Conservation (phyloP, 2,113 vertebrate genomes). For the Gambusia affinis region DNA sequence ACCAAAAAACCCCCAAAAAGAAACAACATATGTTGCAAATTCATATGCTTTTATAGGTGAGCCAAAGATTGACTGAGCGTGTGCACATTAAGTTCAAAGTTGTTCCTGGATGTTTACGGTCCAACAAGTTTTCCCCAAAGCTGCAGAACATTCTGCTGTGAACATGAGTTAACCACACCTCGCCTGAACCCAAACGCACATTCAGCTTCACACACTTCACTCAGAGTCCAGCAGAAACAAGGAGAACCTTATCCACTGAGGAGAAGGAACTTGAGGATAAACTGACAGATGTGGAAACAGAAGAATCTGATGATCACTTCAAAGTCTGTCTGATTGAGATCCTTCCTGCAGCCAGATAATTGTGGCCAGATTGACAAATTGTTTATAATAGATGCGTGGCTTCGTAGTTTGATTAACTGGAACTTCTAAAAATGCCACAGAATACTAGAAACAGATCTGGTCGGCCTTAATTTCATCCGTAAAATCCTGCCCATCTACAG, state of each 20-base stretch:
- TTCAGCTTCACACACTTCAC: slow-evolving; percentile 9
- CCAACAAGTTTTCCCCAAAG: slow-evolving; percentile 19
- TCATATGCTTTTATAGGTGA: slow-evolving; percentile 23
- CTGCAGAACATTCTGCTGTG: not conserved
- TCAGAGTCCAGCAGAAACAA: slow-evolving; percentile 47
- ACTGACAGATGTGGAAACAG: too few species aligned
- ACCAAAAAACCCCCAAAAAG: too few species aligned
- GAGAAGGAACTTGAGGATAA: too few species aligned
- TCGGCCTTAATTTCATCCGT: too few species aligned
- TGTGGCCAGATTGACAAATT: not conserved
- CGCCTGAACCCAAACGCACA: not conserved
- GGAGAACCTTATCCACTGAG: slow-evolving; percentile 15
- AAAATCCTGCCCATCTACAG: not conserved
- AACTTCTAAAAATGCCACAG: too few species aligned
- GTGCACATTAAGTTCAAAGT: slow-evolving; percentile 24
- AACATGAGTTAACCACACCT: not conserved
- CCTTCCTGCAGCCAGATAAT: not conserved
- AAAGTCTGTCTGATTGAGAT: not conserved
- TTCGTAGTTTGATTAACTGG: too few species aligned
- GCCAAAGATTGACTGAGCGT: slow-evolving; percentile 21
- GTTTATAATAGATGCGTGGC: not conserved
- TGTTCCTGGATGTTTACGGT: slow-evolving; percentile 46
- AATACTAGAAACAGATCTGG: too few species aligned
- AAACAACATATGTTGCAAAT: slow-evolving; percentile 13
- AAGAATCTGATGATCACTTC: too few species aligned